Evolutionary conservation across 1,140 invertebrate genomes (phyloP).

Genomic region (Drosophila grimshawi): DNA sequence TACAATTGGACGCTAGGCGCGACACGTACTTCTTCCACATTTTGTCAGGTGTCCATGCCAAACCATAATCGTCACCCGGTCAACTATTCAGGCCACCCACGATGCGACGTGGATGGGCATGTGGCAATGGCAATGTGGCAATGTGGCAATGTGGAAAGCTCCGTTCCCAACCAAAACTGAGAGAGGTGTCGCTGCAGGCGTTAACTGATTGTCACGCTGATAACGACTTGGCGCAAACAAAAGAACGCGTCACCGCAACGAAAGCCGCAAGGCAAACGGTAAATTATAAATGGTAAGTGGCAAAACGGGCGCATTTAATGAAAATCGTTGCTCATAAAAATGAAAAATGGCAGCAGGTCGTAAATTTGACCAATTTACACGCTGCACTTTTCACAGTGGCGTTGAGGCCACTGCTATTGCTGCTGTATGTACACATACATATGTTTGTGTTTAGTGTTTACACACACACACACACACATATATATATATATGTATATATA

Average conservation of each 20-base stretch:
- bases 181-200: constrained; percentile 8
- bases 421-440: constrained; percentile 4
- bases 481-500: neutral
- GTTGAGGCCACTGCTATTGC: neutral
- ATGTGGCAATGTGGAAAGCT: neutral
- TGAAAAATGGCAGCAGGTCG: constrained; percentile 56
- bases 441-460: neutral
- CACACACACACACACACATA: too few species aligned
- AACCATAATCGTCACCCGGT: neutral
- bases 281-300: constrained; percentile 6
- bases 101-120: constrained; percentile 1
- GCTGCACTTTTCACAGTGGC: constrained; percentile 25
- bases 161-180: neutral
- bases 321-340: constrained; percentile 56
- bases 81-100: constrained; percentile 7
- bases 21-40: constrained; percentile 4
- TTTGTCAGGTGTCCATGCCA: constrained; percentile 9
- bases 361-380: constrained; percentile 51
- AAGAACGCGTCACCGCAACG: constrained; percentile 1
- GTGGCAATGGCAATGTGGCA: neutral
- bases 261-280: constrained; percentile 1
- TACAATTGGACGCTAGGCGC: neutral
- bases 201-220: constrained; percentile 4
- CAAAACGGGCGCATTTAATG: constrained; percentile 13
- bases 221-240: constrained; percentile 3